phyloP scores from a whole-genome alignment of 2,888 invertebrate genomes.

The Dasysyrphus albostriatus region DNA sequence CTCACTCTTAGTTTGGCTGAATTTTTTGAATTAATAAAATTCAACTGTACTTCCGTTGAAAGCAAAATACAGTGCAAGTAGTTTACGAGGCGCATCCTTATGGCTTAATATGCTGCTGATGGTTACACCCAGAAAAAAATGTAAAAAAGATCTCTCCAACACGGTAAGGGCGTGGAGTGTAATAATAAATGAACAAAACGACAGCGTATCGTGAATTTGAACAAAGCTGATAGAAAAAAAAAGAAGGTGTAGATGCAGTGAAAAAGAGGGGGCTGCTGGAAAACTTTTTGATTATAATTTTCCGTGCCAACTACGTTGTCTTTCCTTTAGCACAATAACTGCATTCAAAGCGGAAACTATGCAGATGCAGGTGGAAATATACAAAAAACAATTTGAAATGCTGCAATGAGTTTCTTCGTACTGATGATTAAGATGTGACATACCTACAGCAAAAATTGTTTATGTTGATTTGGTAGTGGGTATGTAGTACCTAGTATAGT shows the following conservation, averaged over 20 bases:
- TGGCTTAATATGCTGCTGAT: constrained; percentile 25
- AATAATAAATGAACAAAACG: constrained; percentile 49
- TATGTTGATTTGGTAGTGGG: constrained; percentile 2
- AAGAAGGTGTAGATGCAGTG: neutral
- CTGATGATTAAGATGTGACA: constrained; percentile 65
- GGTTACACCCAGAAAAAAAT: constrained; percentile 33
- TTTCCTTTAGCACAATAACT: constrained; percentile 58
- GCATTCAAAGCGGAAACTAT: constrained; percentile 72
- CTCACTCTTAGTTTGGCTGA: constrained; percentile 15
- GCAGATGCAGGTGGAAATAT: constrained; percentile 72
- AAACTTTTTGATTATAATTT: constrained; percentile 75
- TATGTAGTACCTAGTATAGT: neutral
- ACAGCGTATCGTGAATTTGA: constrained; percentile 55
- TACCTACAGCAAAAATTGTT: constrained; percentile 14
- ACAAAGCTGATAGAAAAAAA: constrained; percentile 59
- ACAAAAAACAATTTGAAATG: constrained; percentile 66
- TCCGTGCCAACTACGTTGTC: constrained; percentile 74
- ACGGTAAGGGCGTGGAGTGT: constrained; percentile 68
- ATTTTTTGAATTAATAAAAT: constrained; percentile 31
- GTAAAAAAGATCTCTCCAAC: constrained; percentile 55
- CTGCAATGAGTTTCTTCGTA: constrained; percentile 64
- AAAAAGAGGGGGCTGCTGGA: constrained; percentile 30
- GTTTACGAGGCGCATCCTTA: constrained; percentile 28
- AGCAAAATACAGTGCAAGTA: constrained; percentile 20
- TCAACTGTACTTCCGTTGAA: constrained; percentile 33